A percentile compares a stretch with the other conserved stretches of the same genome.
phyloP scores from a whole-genome alignment of 2,888 invertebrate species.

The Megaustenia siamemsis region DNA sequence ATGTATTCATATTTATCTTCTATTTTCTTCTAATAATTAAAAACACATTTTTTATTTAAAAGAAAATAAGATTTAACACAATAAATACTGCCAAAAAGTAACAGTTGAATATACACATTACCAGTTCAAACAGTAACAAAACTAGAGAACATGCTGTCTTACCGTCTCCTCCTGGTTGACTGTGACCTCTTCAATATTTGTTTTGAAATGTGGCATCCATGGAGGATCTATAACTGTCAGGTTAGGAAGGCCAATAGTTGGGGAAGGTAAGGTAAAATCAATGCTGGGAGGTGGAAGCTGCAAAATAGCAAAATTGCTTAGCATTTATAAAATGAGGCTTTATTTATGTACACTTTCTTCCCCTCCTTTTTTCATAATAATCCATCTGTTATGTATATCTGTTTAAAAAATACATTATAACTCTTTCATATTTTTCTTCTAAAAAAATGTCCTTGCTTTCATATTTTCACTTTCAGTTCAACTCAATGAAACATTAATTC shows the following conservation, averaged over 20 bases:
- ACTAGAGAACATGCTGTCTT: constrained; percentile 55
- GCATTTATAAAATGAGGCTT: neutral
- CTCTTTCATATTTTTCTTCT: no score
- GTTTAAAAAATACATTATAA: no score
- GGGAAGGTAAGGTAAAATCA: constrained; percentile 98
- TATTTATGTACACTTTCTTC: no score
- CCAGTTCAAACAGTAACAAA: neutral
- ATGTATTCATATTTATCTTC: no score
- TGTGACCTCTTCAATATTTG: constrained; percentile 99
- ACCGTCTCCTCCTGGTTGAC: constrained; percentile 93
- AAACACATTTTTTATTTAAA: no score
- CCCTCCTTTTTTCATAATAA: no score
- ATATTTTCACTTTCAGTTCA: no score
- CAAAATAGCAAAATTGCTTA: neutral
- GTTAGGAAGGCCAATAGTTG: constrained; percentile 94
- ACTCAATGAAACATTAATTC: no score
- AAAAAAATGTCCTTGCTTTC: no score
- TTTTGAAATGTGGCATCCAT: constrained; percentile 98
- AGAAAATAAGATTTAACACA: no score
- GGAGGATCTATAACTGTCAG: constrained; percentile 97
- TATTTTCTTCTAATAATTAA: no score
- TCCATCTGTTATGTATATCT: no score
- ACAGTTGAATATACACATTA: neutral
- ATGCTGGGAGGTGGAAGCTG: constrained; percentile 96
- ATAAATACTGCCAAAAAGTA: neutral